Base-by-base conservation (phyloP, 2,113 vertebrate species). In the Physeter macrocephalus region DNA sequence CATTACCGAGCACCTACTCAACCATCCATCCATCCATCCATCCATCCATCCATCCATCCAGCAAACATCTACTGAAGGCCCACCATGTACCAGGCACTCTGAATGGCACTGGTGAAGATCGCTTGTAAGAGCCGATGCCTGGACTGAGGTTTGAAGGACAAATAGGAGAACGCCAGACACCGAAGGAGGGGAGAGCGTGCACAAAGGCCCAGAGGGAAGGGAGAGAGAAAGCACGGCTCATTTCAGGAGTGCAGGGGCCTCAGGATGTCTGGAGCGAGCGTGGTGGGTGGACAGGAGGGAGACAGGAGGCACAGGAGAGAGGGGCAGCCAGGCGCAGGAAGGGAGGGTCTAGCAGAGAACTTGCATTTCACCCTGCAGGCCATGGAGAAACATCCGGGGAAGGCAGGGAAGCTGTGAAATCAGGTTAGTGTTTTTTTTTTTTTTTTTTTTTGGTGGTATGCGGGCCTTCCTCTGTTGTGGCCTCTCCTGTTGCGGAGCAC, bases 71-170 rank as follows among this genome's bases (percentile, higher is more conserved):
- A 67, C 39, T 9, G 46, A 80, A 82, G 52, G 66, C 13, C 34
- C 71, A 61, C 25, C 43, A n/a, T 23, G 54, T 46, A 41, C 59
- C 71, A 87, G 67, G 59, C 43, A 83, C 41, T 90, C 54, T 62
- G 75, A 69, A 81, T 46, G 82, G 85, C 85, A 72, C 59, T 97
- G 74, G 84, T 43, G 59, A 93, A 74, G 62, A 91, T 0, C 18
- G 17, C 74, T 75, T 80, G 8, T 67, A 81, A 74, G 18, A 72
- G 36, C 34, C 72, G 88, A 88, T 0, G n/a, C 29, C 52, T 41
- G 61, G 17, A 57, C 52, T 75, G 83, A 66, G 5, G 80, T 93
- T 87, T 97, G 92, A 96, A 93, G 89, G 89, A 36, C 72, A 97
- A 74, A 69, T 10, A 89, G 31, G 71, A 78, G n/a, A 80, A 71